A percentile compares a stretch with the other conserved stretches of the same genome.
Evolutionary conservation across 2,888 invertebrate genomes (phyloP).

Genomic region (Dynastes grantii): DNA sequence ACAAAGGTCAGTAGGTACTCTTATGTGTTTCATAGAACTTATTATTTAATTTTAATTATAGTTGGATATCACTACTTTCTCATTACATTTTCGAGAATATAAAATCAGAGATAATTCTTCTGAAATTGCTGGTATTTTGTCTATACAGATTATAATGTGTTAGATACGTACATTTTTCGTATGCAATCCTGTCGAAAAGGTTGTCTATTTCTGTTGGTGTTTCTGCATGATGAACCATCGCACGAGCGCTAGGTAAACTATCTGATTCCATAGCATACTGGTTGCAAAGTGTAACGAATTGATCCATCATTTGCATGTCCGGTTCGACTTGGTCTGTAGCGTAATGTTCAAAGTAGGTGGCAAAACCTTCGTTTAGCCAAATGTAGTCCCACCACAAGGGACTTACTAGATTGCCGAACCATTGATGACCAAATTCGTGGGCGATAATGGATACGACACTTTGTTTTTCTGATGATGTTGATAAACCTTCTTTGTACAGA

Average conservation of each 20-base stretch:
- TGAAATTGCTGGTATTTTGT: too few species aligned
- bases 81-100: too few species aligned
- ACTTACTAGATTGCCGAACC: constrained; percentile 80
- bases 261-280: constrained; percentile 76
- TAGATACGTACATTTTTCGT: constrained; percentile 25
- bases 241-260: constrained; percentile 71
- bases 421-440: constrained; percentile 82
- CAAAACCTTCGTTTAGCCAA: constrained; percentile 83
- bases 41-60: too few species aligned
- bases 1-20: too few species aligned
- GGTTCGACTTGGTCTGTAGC: constrained; percentile 67
- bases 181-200: constrained; percentile 41
- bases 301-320: constrained; percentile 33
- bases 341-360: constrained; percentile 73
- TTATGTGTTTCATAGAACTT: too few species aligned
- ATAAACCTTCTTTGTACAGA: constrained; percentile 51
- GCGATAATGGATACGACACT: constrained; percentile 72
- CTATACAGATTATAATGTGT: too few species aligned
- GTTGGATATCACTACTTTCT: too few species aligned
- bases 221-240: constrained; percentile 72
- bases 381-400: constrained; percentile 78
- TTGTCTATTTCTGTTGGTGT: constrained; percentile 16
- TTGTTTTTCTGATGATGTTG: constrained; percentile 70
- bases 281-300: constrained; percentile 45
- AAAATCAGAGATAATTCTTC: too few species aligned